Evolutionary conservation across 2,113 vertebrate species (phyloP).

Genomic region (Sturnira hondurensis): DNA sequence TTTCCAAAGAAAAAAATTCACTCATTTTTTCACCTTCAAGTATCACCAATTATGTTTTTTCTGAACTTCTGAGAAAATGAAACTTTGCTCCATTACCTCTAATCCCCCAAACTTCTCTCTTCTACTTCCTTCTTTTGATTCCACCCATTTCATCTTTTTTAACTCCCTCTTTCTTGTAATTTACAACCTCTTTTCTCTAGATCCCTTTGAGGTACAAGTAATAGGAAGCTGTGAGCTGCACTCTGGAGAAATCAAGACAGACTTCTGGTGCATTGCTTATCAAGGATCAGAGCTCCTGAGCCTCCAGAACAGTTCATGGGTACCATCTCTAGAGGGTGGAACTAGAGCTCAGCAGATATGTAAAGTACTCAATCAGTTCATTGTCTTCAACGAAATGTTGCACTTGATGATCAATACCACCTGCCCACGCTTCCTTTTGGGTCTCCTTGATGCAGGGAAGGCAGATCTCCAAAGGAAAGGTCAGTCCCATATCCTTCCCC

Average conservation of each 20-base stretch:
- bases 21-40: not conserved
- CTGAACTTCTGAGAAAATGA: not conserved
- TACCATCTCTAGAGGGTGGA: not conserved
- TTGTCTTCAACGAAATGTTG: accelerated
- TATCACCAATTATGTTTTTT: not conserved
- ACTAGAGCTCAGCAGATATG: not conserved
- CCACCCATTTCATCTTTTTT: not conserved
- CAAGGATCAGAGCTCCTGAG: not conserved
- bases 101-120: not conserved
- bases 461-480: not conserved
- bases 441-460: not conserved
- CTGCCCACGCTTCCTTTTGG: not conserved
- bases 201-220: not conserved
- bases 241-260: accelerated
- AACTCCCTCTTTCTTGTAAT: not conserved
- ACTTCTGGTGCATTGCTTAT: not conserved
- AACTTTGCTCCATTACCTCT: not conserved
- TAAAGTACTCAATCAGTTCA: accelerated
- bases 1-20: not conserved
- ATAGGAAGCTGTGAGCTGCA: not conserved
- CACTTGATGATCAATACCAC: accelerated
- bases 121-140: not conserved
- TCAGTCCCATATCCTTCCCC: not conserved
- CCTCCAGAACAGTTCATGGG: not conserved
- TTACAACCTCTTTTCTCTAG: not conserved